phyloP scores from a whole-genome alignment of 1,140 invertebrate species.

The Hycleus cichorii region DNA sequence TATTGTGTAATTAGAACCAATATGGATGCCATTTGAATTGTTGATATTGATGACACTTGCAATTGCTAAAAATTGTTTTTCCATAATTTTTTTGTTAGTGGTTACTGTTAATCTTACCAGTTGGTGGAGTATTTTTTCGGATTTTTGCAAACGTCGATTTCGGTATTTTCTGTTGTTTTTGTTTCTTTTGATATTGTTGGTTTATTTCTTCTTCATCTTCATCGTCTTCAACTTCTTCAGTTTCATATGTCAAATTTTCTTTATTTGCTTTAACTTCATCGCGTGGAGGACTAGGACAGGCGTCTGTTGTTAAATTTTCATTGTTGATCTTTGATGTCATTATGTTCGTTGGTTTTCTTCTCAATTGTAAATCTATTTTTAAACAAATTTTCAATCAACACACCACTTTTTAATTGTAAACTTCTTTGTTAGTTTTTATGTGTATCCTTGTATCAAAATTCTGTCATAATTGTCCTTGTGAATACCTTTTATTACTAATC shows the following conservation, averaged over 20 bases:
- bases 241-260: not conserved
- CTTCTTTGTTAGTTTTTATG: no score
- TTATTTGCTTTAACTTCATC: conserved; percentile 2
- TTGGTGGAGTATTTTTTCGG: conserved; percentile 9
- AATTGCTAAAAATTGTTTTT: conserved; percentile 9
- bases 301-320: conserved; percentile 22
- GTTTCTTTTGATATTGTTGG: not conserved
- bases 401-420: no score
- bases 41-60: conserved; percentile 27
- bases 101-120: not conserved
- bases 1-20: conserved; percentile 23
- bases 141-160: conserved; percentile 12
- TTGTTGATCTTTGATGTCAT: conserved; percentile 13
- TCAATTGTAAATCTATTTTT: no score
- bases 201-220: not conserved
- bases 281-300: conserved; percentile 23
- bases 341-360: not conserved
- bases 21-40: conserved; percentile 24
- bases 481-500: not conserved
- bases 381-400: no score
- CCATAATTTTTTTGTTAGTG: no score
- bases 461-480: not conserved
- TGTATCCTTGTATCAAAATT: not conserved
- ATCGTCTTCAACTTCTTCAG: not conserved
- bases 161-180: conserved; percentile 2